A percentile compares a stretch with the other conserved stretches of the same genome.
Conservation (phyloP, 2,797 vertebrate species). For the Chiroxiphia lanceolata region DNA sequence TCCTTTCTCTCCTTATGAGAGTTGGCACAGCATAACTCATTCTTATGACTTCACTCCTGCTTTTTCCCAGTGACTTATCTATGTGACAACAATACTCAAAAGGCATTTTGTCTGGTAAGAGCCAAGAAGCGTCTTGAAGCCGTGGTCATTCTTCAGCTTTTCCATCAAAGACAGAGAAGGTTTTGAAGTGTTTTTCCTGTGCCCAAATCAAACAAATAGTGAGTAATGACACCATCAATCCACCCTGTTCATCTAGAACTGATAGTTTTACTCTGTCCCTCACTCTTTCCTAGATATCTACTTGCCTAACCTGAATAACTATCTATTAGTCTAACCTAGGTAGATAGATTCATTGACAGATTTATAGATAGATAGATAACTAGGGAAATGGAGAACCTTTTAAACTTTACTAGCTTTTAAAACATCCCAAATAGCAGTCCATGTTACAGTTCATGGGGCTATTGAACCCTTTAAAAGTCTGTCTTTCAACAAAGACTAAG, state of each 20-base stretch:
- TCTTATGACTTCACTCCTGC: background rate
- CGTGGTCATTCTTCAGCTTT: background rate
- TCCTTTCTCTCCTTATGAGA: background rate
- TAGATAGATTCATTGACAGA: background rate
- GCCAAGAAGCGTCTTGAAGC: background rate
- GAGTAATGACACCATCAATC: background rate
- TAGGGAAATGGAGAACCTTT: background rate
- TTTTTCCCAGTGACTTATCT: background rate
- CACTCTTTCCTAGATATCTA: rapidly evolving
- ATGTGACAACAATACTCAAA: background rate
- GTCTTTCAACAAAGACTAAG: background rate
- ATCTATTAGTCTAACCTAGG: background rate
- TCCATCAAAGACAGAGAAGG: background rate
- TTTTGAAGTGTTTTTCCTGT: background rate
- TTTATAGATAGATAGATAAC: background rate
- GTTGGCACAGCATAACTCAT: background rate
- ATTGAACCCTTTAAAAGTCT: background rate
- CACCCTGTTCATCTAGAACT: background rate
- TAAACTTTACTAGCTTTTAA: background rate
- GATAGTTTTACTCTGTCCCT: background rate
- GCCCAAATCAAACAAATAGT: background rate
- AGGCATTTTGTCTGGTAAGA: background rate
- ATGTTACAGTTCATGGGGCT: background rate
- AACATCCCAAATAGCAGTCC: background rate
- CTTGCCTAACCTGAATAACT: background rate